Conservation (phyloP, 2,888 invertebrate species). For the Synanthedon andrenaeformis region DNA sequence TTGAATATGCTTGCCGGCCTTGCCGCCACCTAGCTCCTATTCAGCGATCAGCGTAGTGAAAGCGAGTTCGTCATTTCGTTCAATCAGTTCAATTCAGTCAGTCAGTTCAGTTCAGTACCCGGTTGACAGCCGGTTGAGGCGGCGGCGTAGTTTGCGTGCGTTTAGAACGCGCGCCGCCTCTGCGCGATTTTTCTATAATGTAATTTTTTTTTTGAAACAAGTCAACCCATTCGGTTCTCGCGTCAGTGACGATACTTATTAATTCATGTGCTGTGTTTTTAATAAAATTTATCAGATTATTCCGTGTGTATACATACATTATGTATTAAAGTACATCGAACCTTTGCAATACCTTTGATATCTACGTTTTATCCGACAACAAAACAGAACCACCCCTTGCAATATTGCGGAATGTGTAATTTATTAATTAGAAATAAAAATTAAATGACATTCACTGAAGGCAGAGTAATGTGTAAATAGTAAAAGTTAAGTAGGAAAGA, state of each 20-base stretch:
- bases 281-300: too few species aligned
- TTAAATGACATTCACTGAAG: too few species aligned
- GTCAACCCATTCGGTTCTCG: not conserved
- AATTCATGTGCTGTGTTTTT: too few species aligned
- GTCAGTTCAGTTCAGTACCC: conserved; percentile 56
- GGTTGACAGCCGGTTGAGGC: conserved; percentile 65
- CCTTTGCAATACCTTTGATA: conserved; percentile 35
- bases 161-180: conserved; percentile 57
- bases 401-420: too few species aligned
- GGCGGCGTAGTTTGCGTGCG: conserved; percentile 47
- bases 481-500: too few species aligned
- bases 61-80: not conserved
- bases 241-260: too few species aligned
- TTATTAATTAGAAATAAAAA: too few species aligned
- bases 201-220: conserved; percentile 53
- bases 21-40: not conserved
- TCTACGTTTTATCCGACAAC: conserved; percentile 29
- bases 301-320: not conserved
- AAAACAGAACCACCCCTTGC: not conserved
- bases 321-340: conserved; percentile 9
- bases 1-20: conserved; percentile 5
- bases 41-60: not conserved
- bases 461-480: too few species aligned
- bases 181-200: conserved; percentile 54
- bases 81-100: not conserved